Evolutionary conservation across 2,797 vertebrate genomes (phyloP).

Genomic region (Capromys pilorides): DNA sequence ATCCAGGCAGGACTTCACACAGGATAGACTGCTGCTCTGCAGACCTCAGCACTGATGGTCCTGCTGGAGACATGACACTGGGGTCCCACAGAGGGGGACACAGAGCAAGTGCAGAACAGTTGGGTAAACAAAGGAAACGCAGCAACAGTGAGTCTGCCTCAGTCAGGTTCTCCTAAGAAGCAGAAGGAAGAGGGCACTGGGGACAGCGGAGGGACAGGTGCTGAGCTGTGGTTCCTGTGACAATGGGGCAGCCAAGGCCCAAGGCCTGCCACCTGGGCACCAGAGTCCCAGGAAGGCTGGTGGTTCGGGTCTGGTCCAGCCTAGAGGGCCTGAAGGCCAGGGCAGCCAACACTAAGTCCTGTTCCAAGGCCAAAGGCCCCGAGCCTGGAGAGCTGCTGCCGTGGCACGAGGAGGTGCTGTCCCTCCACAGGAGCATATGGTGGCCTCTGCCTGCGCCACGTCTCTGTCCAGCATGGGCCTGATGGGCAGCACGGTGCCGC

Average conservation of each 20-base stretch:
- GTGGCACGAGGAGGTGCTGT: background rate
- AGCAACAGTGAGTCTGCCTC: background rate
- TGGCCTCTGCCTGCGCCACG: background rate
- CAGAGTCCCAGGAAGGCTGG: background rate
- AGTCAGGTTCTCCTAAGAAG: background rate
- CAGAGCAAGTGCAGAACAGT: background rate
- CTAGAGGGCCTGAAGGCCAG: background rate
- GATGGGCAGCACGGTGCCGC: background rate
- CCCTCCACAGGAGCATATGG: background rate
- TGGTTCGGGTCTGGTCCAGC: background rate
- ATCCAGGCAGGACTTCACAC: fast-evolving
- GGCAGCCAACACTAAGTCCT: too few species aligned
- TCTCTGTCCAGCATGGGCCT: background rate
- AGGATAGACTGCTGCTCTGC: background rate
- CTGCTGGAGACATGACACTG: background rate
- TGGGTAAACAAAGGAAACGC: background rate
- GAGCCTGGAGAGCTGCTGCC: too few species aligned
- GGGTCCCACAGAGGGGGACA: background rate
- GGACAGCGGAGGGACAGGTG: background rate
- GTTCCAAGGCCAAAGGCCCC: background rate
- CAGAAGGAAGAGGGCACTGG: background rate
- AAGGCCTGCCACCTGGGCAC: background rate
- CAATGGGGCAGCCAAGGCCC: too few species aligned
- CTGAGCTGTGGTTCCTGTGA: background rate
- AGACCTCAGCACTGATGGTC: background rate